phyloP scores from a whole-genome alignment of 2,888 invertebrate species.

The Lithosia quadra region DNA sequence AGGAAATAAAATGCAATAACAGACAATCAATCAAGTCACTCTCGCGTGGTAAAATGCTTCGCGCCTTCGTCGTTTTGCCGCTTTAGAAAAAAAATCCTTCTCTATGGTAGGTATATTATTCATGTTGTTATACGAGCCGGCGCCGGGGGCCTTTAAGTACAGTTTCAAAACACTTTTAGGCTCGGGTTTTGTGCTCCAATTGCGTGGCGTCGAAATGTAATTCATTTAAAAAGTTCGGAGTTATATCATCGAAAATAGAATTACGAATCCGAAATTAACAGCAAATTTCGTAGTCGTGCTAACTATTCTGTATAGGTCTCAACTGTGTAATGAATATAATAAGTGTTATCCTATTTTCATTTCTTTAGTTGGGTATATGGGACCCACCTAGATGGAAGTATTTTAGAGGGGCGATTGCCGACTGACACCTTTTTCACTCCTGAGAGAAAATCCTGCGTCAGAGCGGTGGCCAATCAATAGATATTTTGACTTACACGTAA shows the following conservation, averaged over 20 bases:
- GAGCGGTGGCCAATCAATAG: no score
- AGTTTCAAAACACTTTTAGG: neutral
- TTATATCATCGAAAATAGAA: neutral
- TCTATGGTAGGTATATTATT: neutral
- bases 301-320: neutral
- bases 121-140: neutral
- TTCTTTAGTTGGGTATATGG: no score
- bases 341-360: no score
- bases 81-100: neutral
- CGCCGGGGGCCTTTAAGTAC: neutral
- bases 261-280: conserved; percentile 10
- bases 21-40: neutral
- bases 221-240: conserved; percentile 14
- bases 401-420: no score
- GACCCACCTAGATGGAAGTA: no score
- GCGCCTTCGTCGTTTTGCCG: neutral
- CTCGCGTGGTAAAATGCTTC: neutral
- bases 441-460: no score
- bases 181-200: neutral
- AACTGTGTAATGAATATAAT: neutral
- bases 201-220: conserved; percentile 10
- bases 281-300: neutral
- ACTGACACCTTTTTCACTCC: no score
- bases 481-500: no score
- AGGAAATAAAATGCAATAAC: neutral